Conservation (phyloP, 2,797 vertebrate species). For the Decapterus maruadsi region DNA sequence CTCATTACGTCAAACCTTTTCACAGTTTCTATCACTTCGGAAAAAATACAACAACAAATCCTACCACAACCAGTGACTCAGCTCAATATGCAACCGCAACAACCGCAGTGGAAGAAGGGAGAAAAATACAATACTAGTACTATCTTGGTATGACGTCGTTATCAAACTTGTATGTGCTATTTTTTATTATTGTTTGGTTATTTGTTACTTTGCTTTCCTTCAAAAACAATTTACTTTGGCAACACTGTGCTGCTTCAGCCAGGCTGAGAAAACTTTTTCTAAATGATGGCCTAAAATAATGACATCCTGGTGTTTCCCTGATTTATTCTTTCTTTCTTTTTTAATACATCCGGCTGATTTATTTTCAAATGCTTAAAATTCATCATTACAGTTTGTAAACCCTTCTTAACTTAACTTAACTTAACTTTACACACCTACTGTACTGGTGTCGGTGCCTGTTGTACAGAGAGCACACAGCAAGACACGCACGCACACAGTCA, state of each 20-base stretch:
- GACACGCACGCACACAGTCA: background rate
- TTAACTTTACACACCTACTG: background rate
- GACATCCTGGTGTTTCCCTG: background rate
- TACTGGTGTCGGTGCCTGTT: too few relatives aligned
- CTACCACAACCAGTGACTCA: background rate
- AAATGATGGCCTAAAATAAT: background rate
- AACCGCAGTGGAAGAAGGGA: background rate
- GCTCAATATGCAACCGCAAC: background rate
- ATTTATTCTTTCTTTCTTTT: background rate
- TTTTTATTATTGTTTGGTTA: constrained; percentile 20
- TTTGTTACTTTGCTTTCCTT: constrained; percentile 2
- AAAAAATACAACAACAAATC: background rate
- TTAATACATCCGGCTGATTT: background rate
- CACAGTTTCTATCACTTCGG: background rate
- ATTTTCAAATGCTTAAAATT: background rate
- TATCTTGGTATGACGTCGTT: constrained; percentile 9
- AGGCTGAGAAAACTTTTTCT: background rate
- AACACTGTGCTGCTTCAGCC: constrained; percentile 5
- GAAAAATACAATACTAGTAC: background rate
- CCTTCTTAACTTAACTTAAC: background rate
- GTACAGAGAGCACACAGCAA: too few relatives aligned
- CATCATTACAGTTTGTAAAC: background rate
- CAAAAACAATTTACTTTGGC: constrained; percentile 11
- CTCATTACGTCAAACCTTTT: constrained; percentile 27
- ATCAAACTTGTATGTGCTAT: background rate